These are phyloP conservation scores for Diglossa cyanea DNA, from an alignment of 2,797 vertebrate genomes.

Conservation along the genomic window DNA sequence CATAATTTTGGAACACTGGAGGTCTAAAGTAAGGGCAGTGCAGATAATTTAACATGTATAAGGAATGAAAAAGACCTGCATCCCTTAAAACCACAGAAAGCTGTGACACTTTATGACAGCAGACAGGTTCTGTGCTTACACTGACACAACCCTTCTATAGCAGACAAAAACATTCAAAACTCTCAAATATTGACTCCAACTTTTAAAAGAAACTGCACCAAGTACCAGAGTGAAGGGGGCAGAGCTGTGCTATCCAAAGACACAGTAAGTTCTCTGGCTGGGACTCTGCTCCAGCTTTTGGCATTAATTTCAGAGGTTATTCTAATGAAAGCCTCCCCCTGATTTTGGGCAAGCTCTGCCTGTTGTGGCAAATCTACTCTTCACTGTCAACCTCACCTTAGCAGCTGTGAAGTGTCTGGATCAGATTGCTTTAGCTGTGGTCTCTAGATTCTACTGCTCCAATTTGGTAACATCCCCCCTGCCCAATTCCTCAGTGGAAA, in stretches of 20 bases:
- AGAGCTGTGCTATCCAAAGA: background rate
- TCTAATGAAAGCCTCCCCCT: background rate
- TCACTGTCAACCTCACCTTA: background rate
- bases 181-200: background rate
- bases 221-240: background rate
- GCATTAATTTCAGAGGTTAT: background rate
- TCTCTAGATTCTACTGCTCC: background rate
- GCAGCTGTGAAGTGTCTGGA: background rate
- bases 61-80: background rate
- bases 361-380: background rate
- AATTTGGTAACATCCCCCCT: background rate
- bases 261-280: background rate
- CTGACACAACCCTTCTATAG: background rate
- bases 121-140: background rate
- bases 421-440: background rate
- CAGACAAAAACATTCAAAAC: background rate
- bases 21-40: background rate
- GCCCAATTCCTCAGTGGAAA: background rate
- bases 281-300: background rate
- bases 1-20: background rate
- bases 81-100: rapidly evolving
- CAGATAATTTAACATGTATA: background rate
- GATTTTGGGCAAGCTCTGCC: background rate
- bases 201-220: background rate
- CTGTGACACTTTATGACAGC: background rate